phyloP scores from a whole-genome alignment of 2,888 invertebrate species.

The Chloroclysta siterata region DNA sequence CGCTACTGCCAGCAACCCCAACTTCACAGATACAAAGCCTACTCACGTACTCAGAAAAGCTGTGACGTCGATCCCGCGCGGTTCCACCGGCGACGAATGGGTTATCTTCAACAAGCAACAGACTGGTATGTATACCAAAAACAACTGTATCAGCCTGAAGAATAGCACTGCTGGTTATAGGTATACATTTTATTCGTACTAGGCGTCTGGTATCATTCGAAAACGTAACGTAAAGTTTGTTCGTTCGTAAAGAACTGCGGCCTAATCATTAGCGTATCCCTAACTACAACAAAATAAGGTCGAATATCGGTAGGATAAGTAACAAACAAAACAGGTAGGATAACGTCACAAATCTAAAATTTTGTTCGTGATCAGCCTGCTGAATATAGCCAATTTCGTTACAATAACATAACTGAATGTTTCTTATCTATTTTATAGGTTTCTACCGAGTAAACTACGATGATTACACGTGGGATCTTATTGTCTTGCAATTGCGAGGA shows the following conservation, averaged over 20 bases:
- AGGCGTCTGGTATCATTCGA: too few relatives aligned
- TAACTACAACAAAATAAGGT: too few relatives aligned
- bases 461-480: conserved; percentile 81
- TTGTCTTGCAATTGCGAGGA: conserved; percentile 70
- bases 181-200: conserved; percentile 35
- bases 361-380: too few relatives aligned
- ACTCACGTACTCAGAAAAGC: conserved; percentile 63
- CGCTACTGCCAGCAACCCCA: conserved; percentile 66
- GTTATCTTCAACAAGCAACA: conserved; percentile 86
- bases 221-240: too few relatives aligned
- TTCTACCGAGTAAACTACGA: conserved; percentile 89
- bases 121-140: conserved; percentile 69
- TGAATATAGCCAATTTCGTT: too few relatives aligned
- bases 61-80: conserved; percentile 61
- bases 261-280: too few relatives aligned
- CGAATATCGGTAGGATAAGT: too few relatives aligned
- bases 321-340: too few relatives aligned
- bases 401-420: too few relatives aligned
- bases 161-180: not conserved
- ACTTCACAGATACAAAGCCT: conserved; percentile 74
- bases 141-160: not conserved
- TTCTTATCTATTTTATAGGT: conserved; percentile 62
- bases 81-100: conserved; percentile 77
- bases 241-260: too few relatives aligned
- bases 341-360: too few relatives aligned